Base-by-base conservation (phyloP, 2,797 vertebrate species). In the Sebastes itinus region DNA sequence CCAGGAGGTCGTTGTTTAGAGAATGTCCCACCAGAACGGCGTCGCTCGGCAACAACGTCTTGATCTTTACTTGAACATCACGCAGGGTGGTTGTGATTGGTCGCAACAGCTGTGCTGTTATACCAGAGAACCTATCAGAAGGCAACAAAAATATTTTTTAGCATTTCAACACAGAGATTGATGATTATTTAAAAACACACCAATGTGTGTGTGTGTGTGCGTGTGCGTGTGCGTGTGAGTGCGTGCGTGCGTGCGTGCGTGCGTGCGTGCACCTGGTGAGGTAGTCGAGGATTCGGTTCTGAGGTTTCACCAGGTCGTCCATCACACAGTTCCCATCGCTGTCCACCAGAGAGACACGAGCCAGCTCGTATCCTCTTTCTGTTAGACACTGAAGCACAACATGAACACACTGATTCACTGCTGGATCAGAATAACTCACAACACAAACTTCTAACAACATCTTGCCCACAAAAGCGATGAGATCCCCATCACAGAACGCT, bases 11-110 rank as follows among this genome's bases (percentile, higher is more conserved):
- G 14, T 90, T 85, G 56, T 98, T 92, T 7, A 99, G 85, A 1
- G 96, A 97, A 83, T 99, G 97, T 10, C 98, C 98, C 35, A 98
- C 97, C 87, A 99, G 93, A 5, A 99, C 95, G 0, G 97, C 97
- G 14, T 98, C 92, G 0, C 14, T 72, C 3, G 97, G 97, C 85
- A 99, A 93, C 81, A 98, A 65, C 6, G 80, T 61, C 89, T 86
- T 94, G 27, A 99, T 69, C 76, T 85, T 95, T 1, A 16, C 77
- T 73, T 97, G 98, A 60, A 98, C 90, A 2, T 97, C 96, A 33
- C 88, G 77, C 7, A 98, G 94, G 52, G 89, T 96, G 7, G 96
- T 97, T 12, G 77, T 96, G 81, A 99, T 88, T 1, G 96, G 95
- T 25, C 60, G 84, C 75, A 99, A 87, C 93, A 97, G 96, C 3